Evolutionary conservation across 2,797 vertebrate genomes (phyloP), one percentile per base, ranked within the genome.

Genomic region (Takifugu rubripes): DNA sequence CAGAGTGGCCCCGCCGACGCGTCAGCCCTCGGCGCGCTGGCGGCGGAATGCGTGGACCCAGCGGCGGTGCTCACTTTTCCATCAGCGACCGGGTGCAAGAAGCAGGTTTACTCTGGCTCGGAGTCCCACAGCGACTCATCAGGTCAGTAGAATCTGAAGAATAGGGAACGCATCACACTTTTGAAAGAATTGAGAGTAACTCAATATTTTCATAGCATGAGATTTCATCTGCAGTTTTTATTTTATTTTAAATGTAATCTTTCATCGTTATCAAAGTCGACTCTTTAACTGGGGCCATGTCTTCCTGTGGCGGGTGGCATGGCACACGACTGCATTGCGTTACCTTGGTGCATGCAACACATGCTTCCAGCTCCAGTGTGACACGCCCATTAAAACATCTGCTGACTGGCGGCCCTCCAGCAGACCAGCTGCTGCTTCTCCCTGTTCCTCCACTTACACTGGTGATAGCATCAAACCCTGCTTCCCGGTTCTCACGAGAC

Each of bases 101-200:
- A 92, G 58, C 91, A 90, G 59, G 82, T 93, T 43, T 94, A 93
- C 11, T 95, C 94, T 6, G 94, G 94, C 21, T 94, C 94, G 0
- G 95, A 97, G 81, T 94, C 93, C 47, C 93, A 90, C 58, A 94
- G 90, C 53, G 94, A 97, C 64, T 94, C 94, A 47, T 97, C 95
- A 40, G 95, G 95, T 96, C 90, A 93, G 94, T 83, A 49, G 43
- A 47, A 47, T 24, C 36, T 14, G 12, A 40, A 40, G 36, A 40
- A 1, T 3, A 11, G 8, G 9, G 8, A 33, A 33, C 31, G 31
- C 31, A 29, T 29, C 33, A 33, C 1, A 33, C 33, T 33, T 9
- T 33, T 33, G 5, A 5, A 33, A 33, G 9, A 21, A 21, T 21
- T 21, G 21, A 21, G 21, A 21, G 21, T 21, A 21, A 21, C 21